phyloP scores from a whole-genome alignment of 2,888 invertebrate species.

The Agapostemon virescens region DNA sequence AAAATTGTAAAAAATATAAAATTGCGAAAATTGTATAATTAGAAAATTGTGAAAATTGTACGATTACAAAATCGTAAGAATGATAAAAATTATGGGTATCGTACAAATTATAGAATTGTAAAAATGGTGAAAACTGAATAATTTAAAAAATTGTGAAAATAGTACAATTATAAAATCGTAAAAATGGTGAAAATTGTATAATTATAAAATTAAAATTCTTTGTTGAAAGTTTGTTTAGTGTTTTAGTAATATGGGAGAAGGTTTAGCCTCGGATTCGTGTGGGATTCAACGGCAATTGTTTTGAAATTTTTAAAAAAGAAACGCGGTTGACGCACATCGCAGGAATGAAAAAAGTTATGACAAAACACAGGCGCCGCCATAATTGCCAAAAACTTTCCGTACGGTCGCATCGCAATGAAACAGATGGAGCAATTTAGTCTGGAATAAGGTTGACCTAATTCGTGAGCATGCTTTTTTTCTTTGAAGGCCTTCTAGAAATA shows the following conservation, averaged over 20 bases:
- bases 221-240: background rate
- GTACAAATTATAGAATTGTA: no score
- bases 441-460: conserved; percentile 69
- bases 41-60: no score
- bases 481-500: conserved; percentile 33
- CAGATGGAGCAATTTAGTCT: conserved; percentile 70
- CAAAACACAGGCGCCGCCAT: conserved; percentile 47
- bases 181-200: no score
- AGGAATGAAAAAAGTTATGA: conserved; percentile 23
- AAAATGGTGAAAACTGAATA: no score
- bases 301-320: conserved; percentile 12
- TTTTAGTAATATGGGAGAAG: background rate
- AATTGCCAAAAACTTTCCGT: conserved; percentile 67
- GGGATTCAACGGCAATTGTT: background rate
- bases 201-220: no score
- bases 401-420: conserved; percentile 46
- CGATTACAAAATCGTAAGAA: no score
- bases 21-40: no score
- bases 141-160: no score
- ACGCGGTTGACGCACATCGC: background rate
- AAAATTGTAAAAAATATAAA: no score
- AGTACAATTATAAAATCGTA: no score
- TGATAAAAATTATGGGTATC: no score
- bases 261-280: background rate
- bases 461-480: conserved; percentile 48